phyloP scores from a whole-genome alignment of 2,113 vertebrate species.

The Arothron firmamentum region DNA sequence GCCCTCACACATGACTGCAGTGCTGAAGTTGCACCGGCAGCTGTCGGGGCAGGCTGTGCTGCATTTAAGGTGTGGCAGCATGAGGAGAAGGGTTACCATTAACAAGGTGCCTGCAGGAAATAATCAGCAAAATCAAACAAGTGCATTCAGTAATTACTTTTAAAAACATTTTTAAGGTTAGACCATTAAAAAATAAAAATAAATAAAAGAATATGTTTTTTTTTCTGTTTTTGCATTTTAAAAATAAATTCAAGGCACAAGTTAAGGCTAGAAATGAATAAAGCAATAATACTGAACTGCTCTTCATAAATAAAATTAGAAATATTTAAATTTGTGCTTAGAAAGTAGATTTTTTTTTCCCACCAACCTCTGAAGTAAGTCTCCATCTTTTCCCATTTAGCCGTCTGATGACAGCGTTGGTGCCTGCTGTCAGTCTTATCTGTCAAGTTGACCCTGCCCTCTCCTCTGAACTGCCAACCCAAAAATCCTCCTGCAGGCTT shows the following conservation, averaged over 20 bases:
- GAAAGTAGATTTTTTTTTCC: neutral
- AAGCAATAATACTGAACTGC: no score
- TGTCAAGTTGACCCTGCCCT: conserved; percentile 1
- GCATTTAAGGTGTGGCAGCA: conserved; percentile 21
- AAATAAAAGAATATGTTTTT: no score
- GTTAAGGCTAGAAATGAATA: no score
- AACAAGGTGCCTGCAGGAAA: conserved; percentile 42
- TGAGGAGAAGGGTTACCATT: conserved; percentile 36
- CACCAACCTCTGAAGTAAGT: conserved; percentile 48
- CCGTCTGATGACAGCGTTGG: neutral
- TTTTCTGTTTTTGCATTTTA: neutral
- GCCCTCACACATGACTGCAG: conserved; percentile 51
- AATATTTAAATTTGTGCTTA: neutral
- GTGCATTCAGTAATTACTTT: neutral
- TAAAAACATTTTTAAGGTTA: neutral
- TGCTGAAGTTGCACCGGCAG: conserved; percentile 31
- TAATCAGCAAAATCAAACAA: neutral
- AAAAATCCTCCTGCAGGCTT: neutral
- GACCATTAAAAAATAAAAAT: neutral
- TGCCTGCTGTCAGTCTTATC: neutral
- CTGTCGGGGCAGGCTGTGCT: conserved; percentile 39
- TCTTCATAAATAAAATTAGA: neutral
- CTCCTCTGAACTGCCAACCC: neutral
- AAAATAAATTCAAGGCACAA: neutral
- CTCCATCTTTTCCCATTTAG: conserved; percentile 27